These are phyloP conservation scores for Eulemur rufifrons DNA, from an alignment of 2,113 vertebrate species.

Conservation along the genomic window DNA sequence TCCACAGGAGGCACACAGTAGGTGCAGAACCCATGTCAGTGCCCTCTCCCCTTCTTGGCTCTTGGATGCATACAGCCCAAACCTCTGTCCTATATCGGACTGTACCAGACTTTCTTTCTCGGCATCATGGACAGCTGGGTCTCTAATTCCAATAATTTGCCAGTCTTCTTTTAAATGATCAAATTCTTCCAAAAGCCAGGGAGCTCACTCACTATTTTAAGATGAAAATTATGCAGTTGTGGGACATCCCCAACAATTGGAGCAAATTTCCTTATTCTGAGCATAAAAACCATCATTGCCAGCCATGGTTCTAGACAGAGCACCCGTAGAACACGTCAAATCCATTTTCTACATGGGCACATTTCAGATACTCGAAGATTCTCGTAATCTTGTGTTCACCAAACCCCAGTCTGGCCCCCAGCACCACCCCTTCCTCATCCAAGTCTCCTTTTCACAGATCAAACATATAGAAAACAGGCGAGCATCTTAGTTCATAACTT, in stretches of 20 bases:
- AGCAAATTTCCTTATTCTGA: background rate
- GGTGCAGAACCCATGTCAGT: background rate
- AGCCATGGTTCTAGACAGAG: background rate
- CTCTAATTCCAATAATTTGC: background rate
- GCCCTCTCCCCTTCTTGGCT: too few species aligned
- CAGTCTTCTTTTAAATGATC: background rate
- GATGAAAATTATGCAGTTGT: background rate
- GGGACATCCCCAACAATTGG: background rate
- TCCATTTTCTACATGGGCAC: background rate
- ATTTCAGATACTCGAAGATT: background rate
- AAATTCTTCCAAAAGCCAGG: background rate
- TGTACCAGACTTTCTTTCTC: background rate
- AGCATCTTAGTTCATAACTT: background rate
- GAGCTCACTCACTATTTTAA: background rate
- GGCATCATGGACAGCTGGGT: background rate
- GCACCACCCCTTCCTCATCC: background rate
- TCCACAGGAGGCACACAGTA: background rate
- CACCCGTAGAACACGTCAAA: background rate
- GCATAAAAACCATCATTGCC: background rate
- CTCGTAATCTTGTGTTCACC: background rate
- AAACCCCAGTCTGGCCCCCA: background rate
- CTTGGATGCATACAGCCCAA: background rate
- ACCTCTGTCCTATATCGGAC: background rate
- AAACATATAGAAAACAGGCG: background rate
- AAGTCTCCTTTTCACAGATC: background rate